Base-by-base conservation (phyloP, 2,113 vertebrate genomes). In the Istiophorus platypterus region DNA sequence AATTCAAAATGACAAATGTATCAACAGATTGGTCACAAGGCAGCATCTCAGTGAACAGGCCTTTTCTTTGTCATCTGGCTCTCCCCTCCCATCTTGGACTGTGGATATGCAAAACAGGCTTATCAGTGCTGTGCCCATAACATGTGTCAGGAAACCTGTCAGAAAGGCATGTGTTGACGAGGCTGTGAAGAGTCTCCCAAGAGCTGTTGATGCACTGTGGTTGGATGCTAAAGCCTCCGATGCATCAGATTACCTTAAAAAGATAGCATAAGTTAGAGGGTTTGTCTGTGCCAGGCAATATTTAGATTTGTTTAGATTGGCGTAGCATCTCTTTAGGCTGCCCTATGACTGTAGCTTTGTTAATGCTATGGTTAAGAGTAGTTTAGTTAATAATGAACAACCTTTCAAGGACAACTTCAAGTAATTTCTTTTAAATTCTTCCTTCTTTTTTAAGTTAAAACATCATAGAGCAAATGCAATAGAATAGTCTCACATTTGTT, bases 1-100 rank as follows among this genome's bases (percentile, higher is more conserved):
- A 81, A 80, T 45, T 72, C 79, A 59, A 80, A 92, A 91, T 85
- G 91, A 93, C 90, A 86, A 72, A 39, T 1, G 72, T 52, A 52
- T 92, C 79, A 1, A 84, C 88, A 81, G 27, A 72, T 78, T 64
- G 64, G 79, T 88, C 84, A 71, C 72, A 74, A 77, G 75, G 73
- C 80, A 65, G 49, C 68, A 27, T 51, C 62, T 81, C 69, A 1
- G 37, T 14, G n/a, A 51, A 47, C 24, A 7, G 5, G 14, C 41
- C 42, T 56, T 81, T 70, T 27, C 65, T 74, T 59, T 47, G 81
- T 87, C 74, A 61, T 87, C 81, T 67, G 64, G 37, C 63, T 42
- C 26, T 41, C 42, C 18, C 51, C 0, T 1, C 54, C 68, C 5
- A 2, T 69, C 63, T 78, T 54, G 82, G 89, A 77, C 37, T 29